Percentiles rank a stretch among this genome's conserved stretches.
Evolutionary conservation across 2,113 vertebrate species (phyloP).

Genomic region (Nestor notabilis): DNA sequence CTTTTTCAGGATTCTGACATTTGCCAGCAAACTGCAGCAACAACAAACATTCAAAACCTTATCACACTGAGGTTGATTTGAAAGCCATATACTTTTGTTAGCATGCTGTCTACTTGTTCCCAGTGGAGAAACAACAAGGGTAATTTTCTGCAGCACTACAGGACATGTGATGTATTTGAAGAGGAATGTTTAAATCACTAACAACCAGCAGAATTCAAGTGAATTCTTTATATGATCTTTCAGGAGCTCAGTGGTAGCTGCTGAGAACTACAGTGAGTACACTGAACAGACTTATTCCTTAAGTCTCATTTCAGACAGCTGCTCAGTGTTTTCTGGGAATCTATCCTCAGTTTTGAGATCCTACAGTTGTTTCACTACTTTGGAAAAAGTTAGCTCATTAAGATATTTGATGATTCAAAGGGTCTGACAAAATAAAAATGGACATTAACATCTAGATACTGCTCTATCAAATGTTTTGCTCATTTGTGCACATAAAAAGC

Average conservation of each 20-base stretch:
- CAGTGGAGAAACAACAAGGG: background rate
- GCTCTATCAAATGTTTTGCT: background rate
- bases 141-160: constrained; percentile 13
- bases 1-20: background rate
- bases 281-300: background rate
- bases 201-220: constrained; percentile 7
- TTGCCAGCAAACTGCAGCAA: background rate
- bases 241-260: background rate
- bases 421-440: background rate
- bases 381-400: background rate
- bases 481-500: background rate
- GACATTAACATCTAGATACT: background rate
- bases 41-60: background rate
- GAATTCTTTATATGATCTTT: background rate
- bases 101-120: constrained; percentile 10
- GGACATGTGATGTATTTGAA: constrained; percentile 6
- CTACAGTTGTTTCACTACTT: background rate
- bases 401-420: background rate
- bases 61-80: background rate
- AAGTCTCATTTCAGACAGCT: background rate
- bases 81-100: constrained; percentile 42
- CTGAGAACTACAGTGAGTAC: background rate
- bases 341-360: background rate
- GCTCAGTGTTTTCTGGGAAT: background rate
- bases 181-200: constrained; percentile 27